phyloP scores from a whole-genome alignment of 2,888 invertebrate genomes.

The Drosophila pseudotalamancana region DNA sequence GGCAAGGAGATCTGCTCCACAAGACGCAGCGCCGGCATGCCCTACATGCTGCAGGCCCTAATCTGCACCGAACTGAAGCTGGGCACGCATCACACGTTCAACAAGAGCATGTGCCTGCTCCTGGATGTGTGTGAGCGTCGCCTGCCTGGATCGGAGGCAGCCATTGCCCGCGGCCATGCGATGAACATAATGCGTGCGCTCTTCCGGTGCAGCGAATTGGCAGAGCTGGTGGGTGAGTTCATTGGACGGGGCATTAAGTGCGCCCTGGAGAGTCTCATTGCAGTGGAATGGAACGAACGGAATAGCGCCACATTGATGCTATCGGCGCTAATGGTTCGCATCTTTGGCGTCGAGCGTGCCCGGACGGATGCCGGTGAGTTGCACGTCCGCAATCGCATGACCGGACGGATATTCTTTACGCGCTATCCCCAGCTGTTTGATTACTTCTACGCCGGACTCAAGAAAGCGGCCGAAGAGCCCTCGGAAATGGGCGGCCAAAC shows the following conservation, averaged over 20 bases:
- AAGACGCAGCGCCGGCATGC: slow-evolving; percentile 96
- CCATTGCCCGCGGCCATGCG: slow-evolving; percentile 89
- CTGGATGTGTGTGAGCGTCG: slow-evolving; percentile 81
- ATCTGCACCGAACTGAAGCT: slow-evolving; percentile 90
- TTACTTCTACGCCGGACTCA: slow-evolving; percentile 85
- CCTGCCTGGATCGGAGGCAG: neutral
- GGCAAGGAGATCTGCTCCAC: slow-evolving; percentile 89
- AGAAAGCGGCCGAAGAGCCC: slow-evolving; percentile 71
- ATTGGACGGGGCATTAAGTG: slow-evolving; percentile 89
- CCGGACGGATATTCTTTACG: slow-evolving; percentile 92
- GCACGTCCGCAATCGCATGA: slow-evolving; percentile 88
- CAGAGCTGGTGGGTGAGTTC: slow-evolving; percentile 89
- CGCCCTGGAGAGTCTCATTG: slow-evolving; percentile 90
- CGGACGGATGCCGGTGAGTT: slow-evolving; percentile 86
- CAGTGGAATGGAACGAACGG: slow-evolving; percentile 91
- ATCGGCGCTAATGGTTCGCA: slow-evolving; percentile 91
- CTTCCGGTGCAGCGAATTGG: slow-evolving; percentile 90
- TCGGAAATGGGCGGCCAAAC: slow-evolving; percentile 70
- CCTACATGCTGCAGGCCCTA: slow-evolving; percentile 93
- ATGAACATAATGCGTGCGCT: slow-evolving; percentile 93
- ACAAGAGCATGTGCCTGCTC: slow-evolving; percentile 86
- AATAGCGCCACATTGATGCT: slow-evolving; percentile 95
- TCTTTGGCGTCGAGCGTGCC: slow-evolving; percentile 93
- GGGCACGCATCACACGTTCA: slow-evolving; percentile 86
- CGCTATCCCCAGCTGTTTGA: slow-evolving; percentile 86